Percentiles rank a stretch among this genome's conserved stretches.
Evolutionary conservation across 2,797 vertebrate species (phyloP).

Genomic region (Macropus fuliginosus): DNA sequence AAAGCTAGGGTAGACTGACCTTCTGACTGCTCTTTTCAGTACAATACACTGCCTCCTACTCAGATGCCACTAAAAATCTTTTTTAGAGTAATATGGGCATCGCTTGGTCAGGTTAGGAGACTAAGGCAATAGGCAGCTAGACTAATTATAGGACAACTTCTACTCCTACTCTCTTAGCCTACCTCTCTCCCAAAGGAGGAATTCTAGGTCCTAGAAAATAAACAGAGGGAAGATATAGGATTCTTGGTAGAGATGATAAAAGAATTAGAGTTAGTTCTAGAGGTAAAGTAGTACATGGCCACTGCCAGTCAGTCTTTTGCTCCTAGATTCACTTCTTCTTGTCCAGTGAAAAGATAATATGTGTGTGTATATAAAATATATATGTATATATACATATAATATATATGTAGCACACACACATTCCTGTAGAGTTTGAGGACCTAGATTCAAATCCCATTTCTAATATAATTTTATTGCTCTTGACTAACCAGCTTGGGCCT

Average conservation of each 20-base stretch:
- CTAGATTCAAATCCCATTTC: neutral
- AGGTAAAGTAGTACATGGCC: neutral
- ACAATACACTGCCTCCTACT: neutral
- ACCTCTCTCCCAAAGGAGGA: neutral
- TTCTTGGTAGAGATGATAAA: neutral
- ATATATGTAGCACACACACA: too few species aligned
- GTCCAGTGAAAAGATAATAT: neutral
- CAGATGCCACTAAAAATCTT: neutral
- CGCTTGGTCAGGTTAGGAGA: neutral
- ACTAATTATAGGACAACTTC: neutral
- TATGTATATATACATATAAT: too few species aligned
- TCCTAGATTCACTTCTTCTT: neutral
- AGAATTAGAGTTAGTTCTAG: neutral
- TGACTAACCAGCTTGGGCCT: neutral
- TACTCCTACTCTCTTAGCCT: neutral
- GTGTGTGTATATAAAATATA: too few species aligned
- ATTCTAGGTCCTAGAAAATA: neutral
- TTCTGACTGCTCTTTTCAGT: neutral
- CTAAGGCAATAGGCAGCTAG: constrained; percentile 9
- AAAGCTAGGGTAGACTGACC: neutral
- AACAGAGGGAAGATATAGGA: neutral
- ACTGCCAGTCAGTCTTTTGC: neutral
- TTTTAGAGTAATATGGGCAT: neutral
- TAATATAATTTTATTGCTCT: neutral
- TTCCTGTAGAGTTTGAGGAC: neutral